phyloP scores from a whole-genome alignment of 2,888 invertebrate genomes.

The Fabriciana adippe region DNA sequence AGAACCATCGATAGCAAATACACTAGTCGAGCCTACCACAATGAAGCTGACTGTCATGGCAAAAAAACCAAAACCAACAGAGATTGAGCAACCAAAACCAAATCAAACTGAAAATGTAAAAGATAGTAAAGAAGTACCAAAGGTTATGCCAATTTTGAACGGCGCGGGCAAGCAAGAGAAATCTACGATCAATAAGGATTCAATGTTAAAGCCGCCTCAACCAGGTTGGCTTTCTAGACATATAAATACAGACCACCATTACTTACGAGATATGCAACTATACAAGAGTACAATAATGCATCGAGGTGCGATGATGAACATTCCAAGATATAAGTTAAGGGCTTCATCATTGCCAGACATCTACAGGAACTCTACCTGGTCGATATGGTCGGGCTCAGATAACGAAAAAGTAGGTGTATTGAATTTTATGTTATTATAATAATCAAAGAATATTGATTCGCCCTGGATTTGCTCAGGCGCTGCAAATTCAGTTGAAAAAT shows the following conservation, averaged over 20 bases:
- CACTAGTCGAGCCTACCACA: constrained; percentile 43
- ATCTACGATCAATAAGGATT: constrained; percentile 33
- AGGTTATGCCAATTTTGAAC: constrained; percentile 11
- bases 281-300: constrained; percentile 92
- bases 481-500: no score
- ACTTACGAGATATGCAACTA: constrained; percentile 86
- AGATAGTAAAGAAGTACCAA: constrained; percentile 27
- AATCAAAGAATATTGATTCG: not conserved
- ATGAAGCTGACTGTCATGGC: constrained; percentile 43
- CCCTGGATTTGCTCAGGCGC: no score
- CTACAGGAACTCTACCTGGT: constrained; percentile 91
- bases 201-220: constrained; percentile 33
- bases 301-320: constrained; percentile 91
- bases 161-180: constrained; percentile 33
- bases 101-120: constrained; percentile 28
- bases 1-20: constrained; percentile 43
- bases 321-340: constrained; percentile 88
- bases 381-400: constrained; percentile 81
- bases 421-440: not conserved
- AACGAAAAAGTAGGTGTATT: constrained; percentile 83
- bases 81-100: constrained; percentile 26
- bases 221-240: constrained; percentile 69
- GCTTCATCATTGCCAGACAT: constrained; percentile 96
- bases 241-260: constrained; percentile 84
- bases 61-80: constrained; percentile 42